Percentiles rank a stretch among this genome's conserved stretches.
These are phyloP conservation scores for Typhlichthys eigenmanni DNA, from an alignment of 2,797 vertebrate species.

Conservation along the genomic window DNA sequence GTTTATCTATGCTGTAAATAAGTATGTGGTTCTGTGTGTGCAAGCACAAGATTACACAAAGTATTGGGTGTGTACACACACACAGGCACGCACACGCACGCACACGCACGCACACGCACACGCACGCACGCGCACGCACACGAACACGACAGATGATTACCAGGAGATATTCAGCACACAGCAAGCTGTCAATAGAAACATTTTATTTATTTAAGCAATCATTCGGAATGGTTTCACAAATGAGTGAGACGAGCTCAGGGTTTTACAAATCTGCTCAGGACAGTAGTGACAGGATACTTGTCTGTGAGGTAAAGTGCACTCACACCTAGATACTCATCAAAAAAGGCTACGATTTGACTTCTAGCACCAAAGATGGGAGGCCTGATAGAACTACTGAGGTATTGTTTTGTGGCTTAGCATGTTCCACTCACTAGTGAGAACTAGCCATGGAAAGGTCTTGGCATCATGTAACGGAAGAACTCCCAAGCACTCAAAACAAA, in stretches of 20 bases:
- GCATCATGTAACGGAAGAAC: no score
- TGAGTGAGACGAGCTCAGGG: background rate
- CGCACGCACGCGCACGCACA: no score
- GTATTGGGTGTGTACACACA: no score
- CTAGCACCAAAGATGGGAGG: slow-evolving; percentile 32
- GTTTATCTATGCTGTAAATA: no score
- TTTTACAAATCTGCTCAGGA: background rate
- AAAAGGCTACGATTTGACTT: background rate
- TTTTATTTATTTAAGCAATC: slow-evolving; percentile 43
- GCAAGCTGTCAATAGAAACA: slow-evolving; percentile 4
- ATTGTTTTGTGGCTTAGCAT: slow-evolving; percentile 32
- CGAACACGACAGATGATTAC: background rate
- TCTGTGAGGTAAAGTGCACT: background rate
- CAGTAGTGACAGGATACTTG: slow-evolving; percentile 9
- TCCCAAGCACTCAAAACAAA: no score
- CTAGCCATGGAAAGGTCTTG: no score
- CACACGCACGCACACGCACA: no score
- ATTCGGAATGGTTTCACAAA: slow-evolving; percentile 2
- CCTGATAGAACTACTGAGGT: slow-evolving; percentile 38
- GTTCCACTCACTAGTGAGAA: no score
- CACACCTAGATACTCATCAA: background rate
- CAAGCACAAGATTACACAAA: no score
- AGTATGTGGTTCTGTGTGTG: no score
- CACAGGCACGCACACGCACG: no score
- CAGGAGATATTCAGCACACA: background rate